Base-by-base conservation (phyloP, 2,888 invertebrate species). In the Tupiocoris notatus region DNA sequence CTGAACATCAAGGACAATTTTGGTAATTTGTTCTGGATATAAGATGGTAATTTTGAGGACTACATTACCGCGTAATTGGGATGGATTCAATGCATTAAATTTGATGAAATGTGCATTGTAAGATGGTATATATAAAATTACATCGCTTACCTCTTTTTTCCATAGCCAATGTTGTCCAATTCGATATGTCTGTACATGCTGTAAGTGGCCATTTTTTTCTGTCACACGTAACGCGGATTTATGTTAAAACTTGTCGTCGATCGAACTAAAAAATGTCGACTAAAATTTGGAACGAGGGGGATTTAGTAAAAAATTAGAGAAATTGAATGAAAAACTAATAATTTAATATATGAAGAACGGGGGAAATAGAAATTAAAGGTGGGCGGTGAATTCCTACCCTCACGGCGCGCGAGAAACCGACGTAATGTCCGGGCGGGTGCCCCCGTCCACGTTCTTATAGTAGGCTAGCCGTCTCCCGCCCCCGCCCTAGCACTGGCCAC, bases 151-250 rank as follows among this genome's bases (percentile, higher is more conserved):
- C 94, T 93, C 87, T 93, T 93, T 87, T 95, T 95, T 85, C 94
- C 93, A 86, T 92, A 92, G 85, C 95, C 95, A 85, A 95, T 92
- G 87, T 94, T 94, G 89, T 94, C 94, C 83, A 95, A 90, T 87
- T 95, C 95, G 86, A 95, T 91, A 87, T 95, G 94, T 87, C 94
- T 92, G 88, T 94, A 95, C 81, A 93, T 91, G 84, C 94, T 93
- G 88, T 94, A 95, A 84, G 94, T 92, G 85, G 94, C 94, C 94
- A 95, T 93, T 20, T 23, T 56, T 21, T 39, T 39, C 39, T 12
- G 39, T 39, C 39, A 39, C 39, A 39, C 39, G 39, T 39, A 22
- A 22, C 24, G 6, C 24, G 24, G 20, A 12, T 9, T 17, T 16
- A 61, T 12, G 17, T 16, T 9, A n/a, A n/a, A n/a, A 61, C 61